Conservation (phyloP, 1,140 invertebrate species). For the Calephelis virginiensis region DNA sequence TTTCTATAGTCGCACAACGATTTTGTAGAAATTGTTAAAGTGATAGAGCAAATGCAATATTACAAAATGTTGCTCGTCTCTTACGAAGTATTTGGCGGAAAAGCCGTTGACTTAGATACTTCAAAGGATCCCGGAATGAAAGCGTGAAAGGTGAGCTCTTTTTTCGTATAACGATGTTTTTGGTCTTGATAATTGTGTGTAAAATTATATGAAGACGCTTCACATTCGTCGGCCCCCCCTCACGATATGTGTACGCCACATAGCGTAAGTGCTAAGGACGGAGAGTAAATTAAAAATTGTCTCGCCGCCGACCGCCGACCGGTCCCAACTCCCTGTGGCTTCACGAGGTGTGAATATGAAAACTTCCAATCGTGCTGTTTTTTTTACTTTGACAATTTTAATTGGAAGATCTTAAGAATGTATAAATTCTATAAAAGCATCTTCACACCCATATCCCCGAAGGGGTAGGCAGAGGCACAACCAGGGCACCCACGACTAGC, state of each 20-base stretch:
- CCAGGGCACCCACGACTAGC: too few species aligned
- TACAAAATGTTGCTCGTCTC: too few species aligned
- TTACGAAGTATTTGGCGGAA: too few species aligned
- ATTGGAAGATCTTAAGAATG: slow-evolving; percentile 36
- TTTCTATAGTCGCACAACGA: too few species aligned
- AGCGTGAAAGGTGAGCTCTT: not conserved
- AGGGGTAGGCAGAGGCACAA: too few species aligned
- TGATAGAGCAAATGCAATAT: too few species aligned
- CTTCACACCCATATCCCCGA: too few species aligned
- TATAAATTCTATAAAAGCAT: too few species aligned
- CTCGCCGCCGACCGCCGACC: slow-evolving; percentile 38
- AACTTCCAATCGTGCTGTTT: slow-evolving; percentile 40
- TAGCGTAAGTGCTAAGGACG: slow-evolving; percentile 53
- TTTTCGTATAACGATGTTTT: slow-evolving; percentile 45
- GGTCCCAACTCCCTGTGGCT: slow-evolving; percentile 55
- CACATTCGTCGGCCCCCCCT: slow-evolving; percentile 72
- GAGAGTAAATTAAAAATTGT: slow-evolving; percentile 53
- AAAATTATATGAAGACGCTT: slow-evolving; percentile 29
- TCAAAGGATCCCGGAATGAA: too few species aligned
- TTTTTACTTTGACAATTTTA: slow-evolving; percentile 51
- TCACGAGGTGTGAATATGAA: slow-evolving; percentile 62
- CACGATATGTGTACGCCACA: slow-evolving; percentile 68
- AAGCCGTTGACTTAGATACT: too few species aligned
- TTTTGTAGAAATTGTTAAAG: too few species aligned
- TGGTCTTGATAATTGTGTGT: slow-evolving; percentile 42